A percentile compares a stretch with the other conserved stretches of the same genome.
Evolutionary conservation across 2,797 vertebrate genomes (phyloP).

Genomic region (Xyrichtys novacula): DNA sequence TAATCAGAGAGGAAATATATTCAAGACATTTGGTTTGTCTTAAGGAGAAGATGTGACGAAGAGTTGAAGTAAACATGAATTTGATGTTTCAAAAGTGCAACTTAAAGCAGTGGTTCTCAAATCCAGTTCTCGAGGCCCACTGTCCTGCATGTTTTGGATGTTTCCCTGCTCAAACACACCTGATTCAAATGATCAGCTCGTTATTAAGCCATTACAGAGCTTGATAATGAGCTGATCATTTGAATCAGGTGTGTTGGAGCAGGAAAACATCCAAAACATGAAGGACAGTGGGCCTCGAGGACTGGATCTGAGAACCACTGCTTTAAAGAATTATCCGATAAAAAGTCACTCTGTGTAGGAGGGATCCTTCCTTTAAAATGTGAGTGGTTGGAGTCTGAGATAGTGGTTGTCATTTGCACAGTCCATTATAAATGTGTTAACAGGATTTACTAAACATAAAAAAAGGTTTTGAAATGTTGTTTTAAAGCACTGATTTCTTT

Average conservation of each 20-base stretch:
- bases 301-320: no score
- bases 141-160: no score
- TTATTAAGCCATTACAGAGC: no score
- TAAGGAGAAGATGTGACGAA: background rate
- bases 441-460: background rate
- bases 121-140: no score
- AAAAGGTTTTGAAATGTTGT: background rate
- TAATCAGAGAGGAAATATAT: background rate
- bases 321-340: background rate
- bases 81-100: background rate
- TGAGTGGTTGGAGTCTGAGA: background rate
- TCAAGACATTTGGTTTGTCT: background rate
- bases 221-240: no score
- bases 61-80: background rate
- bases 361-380: background rate
- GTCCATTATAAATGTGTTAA: background rate
- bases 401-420: background rate
- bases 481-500: conserved; percentile 1
- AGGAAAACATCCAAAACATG: no score
- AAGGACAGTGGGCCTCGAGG: no score
- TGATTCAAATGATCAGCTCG: no score
- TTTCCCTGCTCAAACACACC: no score
- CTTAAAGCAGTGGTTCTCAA: no score
- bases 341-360: background rate
- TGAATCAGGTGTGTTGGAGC: no score